Conservation (phyloP, 2,888 invertebrate genomes). For the Eledona agricola region DNA sequence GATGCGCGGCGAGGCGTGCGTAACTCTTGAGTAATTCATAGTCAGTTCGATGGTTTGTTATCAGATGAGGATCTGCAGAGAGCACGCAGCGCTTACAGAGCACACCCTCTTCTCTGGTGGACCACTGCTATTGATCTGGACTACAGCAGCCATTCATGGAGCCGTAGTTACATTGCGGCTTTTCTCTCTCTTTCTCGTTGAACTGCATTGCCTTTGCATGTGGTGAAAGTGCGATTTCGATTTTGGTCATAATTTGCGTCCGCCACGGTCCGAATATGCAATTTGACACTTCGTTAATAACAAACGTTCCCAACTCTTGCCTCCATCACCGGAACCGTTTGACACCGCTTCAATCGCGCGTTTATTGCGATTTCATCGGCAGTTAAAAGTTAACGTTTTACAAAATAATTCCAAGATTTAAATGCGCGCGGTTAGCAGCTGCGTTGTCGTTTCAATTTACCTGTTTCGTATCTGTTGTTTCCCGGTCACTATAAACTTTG, state of each 20-base stretch:
- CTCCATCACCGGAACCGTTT: too few species aligned
- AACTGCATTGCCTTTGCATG: constrained; percentile 39
- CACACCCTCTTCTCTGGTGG: constrained; percentile 49
- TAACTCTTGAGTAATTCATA: constrained; percentile 1
- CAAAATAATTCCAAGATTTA: too few species aligned
- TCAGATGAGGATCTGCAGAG: constrained; percentile 36
- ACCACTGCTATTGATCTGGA: constrained; percentile 56
- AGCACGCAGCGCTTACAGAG: constrained; percentile 45
- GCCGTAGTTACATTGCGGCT: constrained; percentile 52
- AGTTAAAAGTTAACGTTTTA: too few species aligned
- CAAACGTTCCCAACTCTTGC: too few species aligned
- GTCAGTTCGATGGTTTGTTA: constrained; percentile 1
- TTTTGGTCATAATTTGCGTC: constrained; percentile 9
- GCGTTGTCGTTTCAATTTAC: too few species aligned
- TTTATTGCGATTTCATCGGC: too few species aligned
- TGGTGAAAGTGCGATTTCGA: constrained; percentile 43
- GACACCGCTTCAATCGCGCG: too few species aligned
- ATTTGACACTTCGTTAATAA: neutral
- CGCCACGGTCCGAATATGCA: neutral
- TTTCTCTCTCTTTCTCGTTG: constrained; percentile 48
- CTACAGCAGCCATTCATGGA: constrained; percentile 55
- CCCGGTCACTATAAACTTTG: too few species aligned
- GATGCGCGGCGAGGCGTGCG: neutral
- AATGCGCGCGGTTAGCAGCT: too few species aligned
- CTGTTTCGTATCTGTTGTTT: too few species aligned